phyloP scores from a whole-genome alignment of 2,797 vertebrate species.

The Enteromius viviparus region DNA sequence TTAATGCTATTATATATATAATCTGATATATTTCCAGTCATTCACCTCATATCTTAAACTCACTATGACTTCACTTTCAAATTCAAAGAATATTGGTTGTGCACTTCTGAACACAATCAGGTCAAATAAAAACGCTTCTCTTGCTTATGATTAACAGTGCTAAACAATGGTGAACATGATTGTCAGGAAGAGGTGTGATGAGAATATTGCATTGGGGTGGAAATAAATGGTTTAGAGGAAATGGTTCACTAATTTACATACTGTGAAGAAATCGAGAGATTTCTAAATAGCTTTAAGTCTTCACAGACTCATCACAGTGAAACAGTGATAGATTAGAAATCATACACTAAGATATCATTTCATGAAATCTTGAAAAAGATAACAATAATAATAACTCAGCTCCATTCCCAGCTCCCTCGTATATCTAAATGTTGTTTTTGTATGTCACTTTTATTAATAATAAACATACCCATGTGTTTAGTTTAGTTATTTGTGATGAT shows the following conservation, averaged over 20 bases:
- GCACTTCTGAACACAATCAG: neutral
- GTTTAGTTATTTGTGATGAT: slow-evolving; percentile 56
- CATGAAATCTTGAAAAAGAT: slow-evolving; percentile 11
- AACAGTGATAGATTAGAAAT: neutral
- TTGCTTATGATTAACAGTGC: neutral
- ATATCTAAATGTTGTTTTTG: slow-evolving; percentile 49
- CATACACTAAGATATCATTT: neutral
- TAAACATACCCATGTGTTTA: slow-evolving; percentile 54
- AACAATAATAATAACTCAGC: slow-evolving; percentile 13
- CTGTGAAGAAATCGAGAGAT: neutral
- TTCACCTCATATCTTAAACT: slow-evolving; percentile 55
- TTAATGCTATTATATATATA: slow-evolving; percentile 62
- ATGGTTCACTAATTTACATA: slow-evolving; percentile 12
- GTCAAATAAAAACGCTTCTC: neutral
- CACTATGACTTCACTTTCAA: slow-evolving; percentile 2
- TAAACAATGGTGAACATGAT: neutral
- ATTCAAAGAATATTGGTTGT: neutral
- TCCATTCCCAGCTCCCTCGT: slow-evolving; percentile 20
- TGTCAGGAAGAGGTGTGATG: slow-evolving; percentile 46
- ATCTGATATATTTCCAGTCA: slow-evolving; percentile 65
- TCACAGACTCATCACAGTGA: neutral
- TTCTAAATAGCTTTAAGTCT: neutral
- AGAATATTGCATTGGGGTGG: slow-evolving; percentile 13
- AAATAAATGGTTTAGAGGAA: slow-evolving; percentile 34
- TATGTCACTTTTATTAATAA: slow-evolving; percentile 49